These are phyloP conservation scores for Pristionchus mayeri DNA, from an alignment of 2,888 invertebrate species.

Conservation along the genomic window DNA sequence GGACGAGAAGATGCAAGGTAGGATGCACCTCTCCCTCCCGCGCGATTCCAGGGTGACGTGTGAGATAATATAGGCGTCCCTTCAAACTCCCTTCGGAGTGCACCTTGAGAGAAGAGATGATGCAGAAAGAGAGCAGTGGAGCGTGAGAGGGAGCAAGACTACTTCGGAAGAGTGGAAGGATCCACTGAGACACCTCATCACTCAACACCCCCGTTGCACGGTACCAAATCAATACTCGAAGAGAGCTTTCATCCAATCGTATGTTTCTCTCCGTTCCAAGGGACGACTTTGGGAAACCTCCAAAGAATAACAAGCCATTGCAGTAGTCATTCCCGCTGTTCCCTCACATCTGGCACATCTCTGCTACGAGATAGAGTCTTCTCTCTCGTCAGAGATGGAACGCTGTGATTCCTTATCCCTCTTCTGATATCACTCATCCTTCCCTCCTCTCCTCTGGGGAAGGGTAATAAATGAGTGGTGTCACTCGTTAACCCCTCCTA, in stretches of 20 bases:
- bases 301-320: slow-evolving; percentile 26
- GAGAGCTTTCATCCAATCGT: neutral
- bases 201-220: neutral
- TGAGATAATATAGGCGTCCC: neutral
- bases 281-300: neutral
- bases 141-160: slow-evolving; percentile 8
- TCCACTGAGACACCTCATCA: neutral
- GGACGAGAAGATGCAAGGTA: neutral
- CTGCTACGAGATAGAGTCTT: neutral
- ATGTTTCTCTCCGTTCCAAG: neutral
- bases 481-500: slow-evolving; percentile 12
- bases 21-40: slow-evolving; percentile 2
- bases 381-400: neutral
- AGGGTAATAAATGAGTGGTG: slow-evolving; percentile 29
- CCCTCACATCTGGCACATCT: neutral
- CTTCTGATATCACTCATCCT: slow-evolving; percentile 17
- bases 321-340: neutral
- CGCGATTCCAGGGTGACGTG: too few relatives aligned
- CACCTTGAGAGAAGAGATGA: neutral
- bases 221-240: neutral
- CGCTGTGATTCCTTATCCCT: slow-evolving; percentile 33
- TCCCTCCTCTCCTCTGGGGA: neutral
- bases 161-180: neutral
- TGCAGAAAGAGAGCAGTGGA: neutral
- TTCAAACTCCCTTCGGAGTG: neutral